These are phyloP conservation scores for Erebia aethiops DNA, from an alignment of 2,888 invertebrate genomes.

Conservation along the genomic window DNA sequence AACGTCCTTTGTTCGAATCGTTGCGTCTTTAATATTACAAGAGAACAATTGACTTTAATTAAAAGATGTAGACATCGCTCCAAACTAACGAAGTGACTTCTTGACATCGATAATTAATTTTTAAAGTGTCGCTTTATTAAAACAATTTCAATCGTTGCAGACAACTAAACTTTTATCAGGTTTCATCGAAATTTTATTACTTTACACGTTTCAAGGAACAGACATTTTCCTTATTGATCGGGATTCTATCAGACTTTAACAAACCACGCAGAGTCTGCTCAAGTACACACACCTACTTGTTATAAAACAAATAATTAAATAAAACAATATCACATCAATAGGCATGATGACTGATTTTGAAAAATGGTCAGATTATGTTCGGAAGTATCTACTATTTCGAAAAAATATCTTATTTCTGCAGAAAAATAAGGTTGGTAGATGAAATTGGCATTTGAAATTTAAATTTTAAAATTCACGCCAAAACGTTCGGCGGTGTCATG, in stretches of 20 bases:
- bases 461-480: too few relatives aligned
- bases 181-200: constrained; percentile 23
- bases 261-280: background rate
- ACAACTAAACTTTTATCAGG: constrained; percentile 38
- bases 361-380: too few relatives aligned
- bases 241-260: background rate
- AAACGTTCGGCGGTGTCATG: too few relatives aligned
- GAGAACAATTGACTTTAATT: constrained; percentile 58
- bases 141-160: constrained; percentile 48
- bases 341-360: too few relatives aligned
- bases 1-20: constrained; percentile 47
- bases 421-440: too few relatives aligned
- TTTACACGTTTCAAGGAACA: background rate
- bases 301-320: too few relatives aligned
- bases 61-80: constrained; percentile 64
- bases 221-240: background rate
- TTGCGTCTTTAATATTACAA: constrained; percentile 39
- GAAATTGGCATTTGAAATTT: too few relatives aligned
- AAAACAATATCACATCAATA: too few relatives aligned
- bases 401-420: too few relatives aligned
- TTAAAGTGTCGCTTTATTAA: constrained; percentile 54
- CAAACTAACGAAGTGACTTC: constrained; percentile 60
- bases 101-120: constrained; percentile 57
- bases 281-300: too few relatives aligned
- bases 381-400: too few relatives aligned